These are phyloP conservation scores for Trichonephila inaurata DNA, from an alignment of 1,140 invertebrate genomes.

Conservation along the genomic window DNA sequence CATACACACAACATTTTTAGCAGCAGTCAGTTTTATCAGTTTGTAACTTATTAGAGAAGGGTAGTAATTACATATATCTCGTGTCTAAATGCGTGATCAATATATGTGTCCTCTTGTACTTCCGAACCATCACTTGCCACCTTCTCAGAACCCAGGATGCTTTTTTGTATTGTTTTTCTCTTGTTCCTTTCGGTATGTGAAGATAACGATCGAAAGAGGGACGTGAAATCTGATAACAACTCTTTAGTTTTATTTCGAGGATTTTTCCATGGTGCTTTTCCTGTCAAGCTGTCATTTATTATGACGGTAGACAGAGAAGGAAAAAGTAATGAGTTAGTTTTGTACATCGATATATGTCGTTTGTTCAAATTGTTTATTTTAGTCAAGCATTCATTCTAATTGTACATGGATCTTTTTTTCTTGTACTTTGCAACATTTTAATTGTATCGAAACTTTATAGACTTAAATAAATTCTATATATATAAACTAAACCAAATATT, in stretches of 20 bases:
- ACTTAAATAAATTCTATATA: too few relatives aligned
- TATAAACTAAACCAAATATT: too few relatives aligned
- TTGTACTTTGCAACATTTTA: too few relatives aligned
- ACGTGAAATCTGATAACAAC: conserved; percentile 18
- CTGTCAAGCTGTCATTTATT: not conserved
- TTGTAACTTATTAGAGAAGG: too few relatives aligned
- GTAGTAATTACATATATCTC: too few relatives aligned
- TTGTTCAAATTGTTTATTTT: not conserved
- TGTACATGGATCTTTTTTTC: too few relatives aligned
- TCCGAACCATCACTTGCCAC: not conserved
- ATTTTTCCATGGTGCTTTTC: not conserved
- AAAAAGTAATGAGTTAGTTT: not conserved
- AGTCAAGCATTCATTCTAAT: too few relatives aligned
- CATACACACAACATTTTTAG: too few relatives aligned
- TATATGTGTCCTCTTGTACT: conserved; percentile 1
- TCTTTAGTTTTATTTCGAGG: not conserved
- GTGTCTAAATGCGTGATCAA: not conserved
- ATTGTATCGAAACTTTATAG: too few relatives aligned
- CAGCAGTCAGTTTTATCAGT: too few relatives aligned
- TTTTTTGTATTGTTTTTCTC: conserved; percentile 2
- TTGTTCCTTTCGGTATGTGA: not conserved
- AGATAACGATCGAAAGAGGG: conserved; percentile 5
- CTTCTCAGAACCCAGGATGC: conserved; percentile 19
- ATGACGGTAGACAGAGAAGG: not conserved
- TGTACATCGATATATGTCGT: not conserved